phyloP scores from a whole-genome alignment of 2,797 vertebrate species.

The Steatocranus sp. region DNA sequence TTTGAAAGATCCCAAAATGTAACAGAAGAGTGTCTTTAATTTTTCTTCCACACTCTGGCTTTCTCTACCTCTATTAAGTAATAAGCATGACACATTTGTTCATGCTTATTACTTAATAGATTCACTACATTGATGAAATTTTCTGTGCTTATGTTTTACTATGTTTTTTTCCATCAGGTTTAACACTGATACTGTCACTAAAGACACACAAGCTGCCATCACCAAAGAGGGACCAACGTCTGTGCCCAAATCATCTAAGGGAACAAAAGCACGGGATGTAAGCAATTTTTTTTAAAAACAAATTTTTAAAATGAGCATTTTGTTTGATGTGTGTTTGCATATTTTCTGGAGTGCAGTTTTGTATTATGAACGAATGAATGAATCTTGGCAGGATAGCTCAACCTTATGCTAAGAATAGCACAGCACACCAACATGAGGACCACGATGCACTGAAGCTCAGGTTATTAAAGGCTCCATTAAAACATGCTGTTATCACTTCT shows the following conservation, averaged over 20 bases:
- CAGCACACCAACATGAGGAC: neutral
- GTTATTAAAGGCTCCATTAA: constrained; percentile 34
- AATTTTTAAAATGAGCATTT: neutral
- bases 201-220: constrained; percentile 59
- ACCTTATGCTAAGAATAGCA: neutral
- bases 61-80: neutral
- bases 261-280: constrained; percentile 67
- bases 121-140: neutral
- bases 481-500: constrained; percentile 77
- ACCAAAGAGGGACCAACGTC: constrained; percentile 39
- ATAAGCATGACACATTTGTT: neutral
- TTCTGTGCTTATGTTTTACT: neutral
- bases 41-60: neutral
- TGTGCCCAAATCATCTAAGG: constrained; percentile 55
- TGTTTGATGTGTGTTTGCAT: constrained; percentile 5
- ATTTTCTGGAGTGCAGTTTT: neutral
- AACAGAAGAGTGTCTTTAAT: neutral
- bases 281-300: neutral
- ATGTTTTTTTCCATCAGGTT: constrained; percentile 64
- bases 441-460: neutral
- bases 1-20: neutral
- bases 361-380: constrained; percentile 11
- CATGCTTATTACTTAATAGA: neutral
- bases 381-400: neutral
- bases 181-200: constrained; percentile 68